phyloP scores from a whole-genome alignment of 2,113 vertebrate species.

The Nibea albiflora region DNA sequence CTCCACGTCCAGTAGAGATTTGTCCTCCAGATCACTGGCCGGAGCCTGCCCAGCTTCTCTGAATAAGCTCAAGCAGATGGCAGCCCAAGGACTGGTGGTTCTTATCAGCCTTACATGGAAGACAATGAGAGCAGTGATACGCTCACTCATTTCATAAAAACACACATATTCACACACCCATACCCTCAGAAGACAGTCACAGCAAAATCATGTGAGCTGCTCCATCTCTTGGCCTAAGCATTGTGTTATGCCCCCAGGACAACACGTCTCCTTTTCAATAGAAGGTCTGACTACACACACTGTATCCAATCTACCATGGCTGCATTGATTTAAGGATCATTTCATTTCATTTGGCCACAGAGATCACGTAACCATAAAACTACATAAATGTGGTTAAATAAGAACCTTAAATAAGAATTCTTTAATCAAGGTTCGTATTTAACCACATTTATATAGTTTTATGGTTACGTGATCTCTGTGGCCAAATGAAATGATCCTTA shows the following conservation, averaged over 20 bases:
- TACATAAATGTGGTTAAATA: neutral
- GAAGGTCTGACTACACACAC: slow-evolving; percentile 15
- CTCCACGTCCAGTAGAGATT: slow-evolving; percentile 37
- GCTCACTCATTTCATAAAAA: slow-evolving; percentile 9
- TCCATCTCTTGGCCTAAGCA: slow-evolving; percentile 33
- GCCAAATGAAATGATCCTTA: neutral
- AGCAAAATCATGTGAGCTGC: slow-evolving; percentile 82
- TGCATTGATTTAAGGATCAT: slow-evolving; percentile 20
- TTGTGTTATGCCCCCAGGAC: slow-evolving; percentile 53
- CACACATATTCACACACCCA: slow-evolving; percentile 59
- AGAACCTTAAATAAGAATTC: neutral
- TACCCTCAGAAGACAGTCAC: slow-evolving; percentile 78
- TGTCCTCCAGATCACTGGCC: slow-evolving; percentile 9
- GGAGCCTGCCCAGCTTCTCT: neutral
- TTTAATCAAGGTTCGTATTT: neutral
- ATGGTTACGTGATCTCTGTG: neutral
- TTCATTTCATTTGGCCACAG: neutral
- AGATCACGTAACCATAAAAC: neutral
- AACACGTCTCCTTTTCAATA: slow-evolving; percentile 25
- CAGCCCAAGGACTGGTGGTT: slow-evolving; percentile 27
- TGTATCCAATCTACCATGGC: slow-evolving; percentile 5
- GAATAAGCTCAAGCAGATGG: slow-evolving; percentile 36
- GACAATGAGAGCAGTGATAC: slow-evolving; percentile 58
- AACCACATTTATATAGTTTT: neutral
- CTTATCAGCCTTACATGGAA: slow-evolving; percentile 53